phyloP scores from a whole-genome alignment of 2,888 invertebrate genomes.

The Sesia bembeciformis region DNA sequence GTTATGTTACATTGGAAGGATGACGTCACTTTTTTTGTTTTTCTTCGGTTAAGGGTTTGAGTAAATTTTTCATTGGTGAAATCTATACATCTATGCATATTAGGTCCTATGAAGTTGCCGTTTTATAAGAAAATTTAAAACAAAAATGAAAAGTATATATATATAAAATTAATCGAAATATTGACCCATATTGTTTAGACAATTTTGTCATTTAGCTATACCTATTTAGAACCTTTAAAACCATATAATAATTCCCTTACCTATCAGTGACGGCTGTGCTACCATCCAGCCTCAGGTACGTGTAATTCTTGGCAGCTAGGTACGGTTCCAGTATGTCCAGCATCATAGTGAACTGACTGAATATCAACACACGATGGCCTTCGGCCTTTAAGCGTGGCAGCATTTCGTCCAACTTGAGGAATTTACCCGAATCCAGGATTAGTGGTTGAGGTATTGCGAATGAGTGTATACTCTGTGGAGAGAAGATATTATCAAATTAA shows the following conservation, averaged over 20 bases:
- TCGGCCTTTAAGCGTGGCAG: slow-evolving; percentile 82
- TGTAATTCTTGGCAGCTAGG: slow-evolving; percentile 80
- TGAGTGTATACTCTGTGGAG: slow-evolving; percentile 73
- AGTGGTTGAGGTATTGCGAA: slow-evolving; percentile 78
- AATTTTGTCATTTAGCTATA: too few species aligned
- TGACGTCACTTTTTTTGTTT: too few species aligned
- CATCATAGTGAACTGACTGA: slow-evolving; percentile 97
- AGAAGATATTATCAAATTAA: not conserved
- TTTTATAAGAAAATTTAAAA: too few species aligned
- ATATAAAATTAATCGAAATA: too few species aligned
- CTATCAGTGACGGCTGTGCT: slow-evolving; percentile 88
- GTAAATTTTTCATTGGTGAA: too few species aligned
- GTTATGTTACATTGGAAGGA: too few species aligned
- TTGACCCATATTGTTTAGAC: too few species aligned
- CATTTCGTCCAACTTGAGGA: slow-evolving; percentile 83
- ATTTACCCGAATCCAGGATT: slow-evolving; percentile 91
- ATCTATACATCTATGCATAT: too few species aligned
- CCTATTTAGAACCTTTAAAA: too few species aligned
- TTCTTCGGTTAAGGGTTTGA: too few species aligned
- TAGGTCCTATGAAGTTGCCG: too few species aligned
- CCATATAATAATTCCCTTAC: slow-evolving; percentile 29
- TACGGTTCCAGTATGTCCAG: slow-evolving; percentile 94
- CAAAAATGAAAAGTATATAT: too few species aligned
- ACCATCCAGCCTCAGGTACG: slow-evolving; percentile 91
- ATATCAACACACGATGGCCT: slow-evolving; percentile 90